phyloP scores from a whole-genome alignment of 2,888 invertebrate genomes.

The Diarsia mendica region DNA sequence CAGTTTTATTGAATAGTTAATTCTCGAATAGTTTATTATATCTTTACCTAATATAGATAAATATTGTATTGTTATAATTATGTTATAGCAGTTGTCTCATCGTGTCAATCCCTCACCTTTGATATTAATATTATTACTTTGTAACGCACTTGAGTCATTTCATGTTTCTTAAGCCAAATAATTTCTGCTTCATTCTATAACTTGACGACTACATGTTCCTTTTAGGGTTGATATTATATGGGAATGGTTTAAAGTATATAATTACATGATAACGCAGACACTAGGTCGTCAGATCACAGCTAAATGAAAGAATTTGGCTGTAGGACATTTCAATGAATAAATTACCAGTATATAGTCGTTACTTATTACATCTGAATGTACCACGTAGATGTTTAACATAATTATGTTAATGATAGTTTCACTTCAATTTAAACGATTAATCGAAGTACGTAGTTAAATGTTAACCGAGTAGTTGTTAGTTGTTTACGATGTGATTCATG shows the following conservation, averaged over 20 bases:
- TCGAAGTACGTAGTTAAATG: constrained; percentile 50
- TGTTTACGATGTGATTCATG: constrained; percentile 53
- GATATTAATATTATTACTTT: constrained; percentile 15
- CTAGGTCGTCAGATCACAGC: constrained; percentile 13
- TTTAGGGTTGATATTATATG: constrained; percentile 34
- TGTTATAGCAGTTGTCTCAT: constrained; percentile 40
- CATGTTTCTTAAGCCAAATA: constrained; percentile 46
- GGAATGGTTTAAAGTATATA: constrained; percentile 31
- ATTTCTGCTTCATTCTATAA: constrained; percentile 34
- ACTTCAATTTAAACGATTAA: constrained; percentile 46
- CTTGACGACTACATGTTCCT: constrained; percentile 60
- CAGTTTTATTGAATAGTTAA: constrained; percentile 16
- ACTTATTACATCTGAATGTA: constrained; percentile 42
- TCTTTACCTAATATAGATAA: neutral
- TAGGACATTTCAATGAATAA: constrained; percentile 35
- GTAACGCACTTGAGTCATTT: constrained; percentile 7
- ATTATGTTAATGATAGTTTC: constrained; percentile 54
- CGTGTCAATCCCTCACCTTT: constrained; percentile 22
- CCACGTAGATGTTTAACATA: constrained; percentile 49
- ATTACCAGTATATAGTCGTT: constrained; percentile 25
- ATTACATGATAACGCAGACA: constrained; percentile 2
- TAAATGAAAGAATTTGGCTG: constrained; percentile 20
- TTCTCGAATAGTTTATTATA: constrained; percentile 19
- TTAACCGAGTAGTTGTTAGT: constrained; percentile 57
- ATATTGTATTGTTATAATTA: neutral